A percentile compares a stretch with the other conserved stretches of the same genome.
Conservation (phyloP, 2,888 invertebrate species). For the Chorisops tibialis region DNA sequence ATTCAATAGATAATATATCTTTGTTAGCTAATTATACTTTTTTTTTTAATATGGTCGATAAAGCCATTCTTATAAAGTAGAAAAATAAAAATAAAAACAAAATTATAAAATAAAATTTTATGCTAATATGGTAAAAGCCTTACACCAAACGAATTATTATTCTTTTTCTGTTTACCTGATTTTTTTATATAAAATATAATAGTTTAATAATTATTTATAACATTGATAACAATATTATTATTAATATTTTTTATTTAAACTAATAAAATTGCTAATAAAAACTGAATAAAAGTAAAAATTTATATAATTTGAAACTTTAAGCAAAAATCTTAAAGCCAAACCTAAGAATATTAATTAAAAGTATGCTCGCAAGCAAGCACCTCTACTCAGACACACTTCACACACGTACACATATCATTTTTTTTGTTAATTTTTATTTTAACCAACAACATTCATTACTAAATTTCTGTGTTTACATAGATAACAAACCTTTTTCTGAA, state of each 20-base stretch:
- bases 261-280: conserved; percentile 8
- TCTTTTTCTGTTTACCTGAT: conserved; percentile 17
- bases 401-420: conserved; percentile 7
- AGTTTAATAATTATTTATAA: conserved; percentile 23
- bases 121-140: conserved; percentile 26
- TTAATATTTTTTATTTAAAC: conserved; percentile 7
- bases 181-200: conserved; percentile 24
- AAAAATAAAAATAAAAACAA: conserved; percentile 21
- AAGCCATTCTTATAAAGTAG: conserved; percentile 17
- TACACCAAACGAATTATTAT: conserved; percentile 24
- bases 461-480: conserved; percentile 9
- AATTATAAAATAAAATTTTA: conserved; percentile 24
- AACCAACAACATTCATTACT: conserved; percentile 21
- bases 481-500: conserved; percentile 9
- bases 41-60: conserved; percentile 14
- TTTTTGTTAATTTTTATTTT: conserved; percentile 13
- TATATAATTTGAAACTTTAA: conserved; percentile 15
- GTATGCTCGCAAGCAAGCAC: conserved; percentile 4
- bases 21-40: conserved; percentile 23
- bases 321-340: conserved; percentile 26
- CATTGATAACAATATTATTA: conserved; percentile 21
- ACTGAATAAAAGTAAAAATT: conserved; percentile 6
- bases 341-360: background rate
- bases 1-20: conserved; percentile 24
- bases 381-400: background rate